phyloP scores from a whole-genome alignment of 1,140 invertebrate genomes.

The Ips nitidus region DNA sequence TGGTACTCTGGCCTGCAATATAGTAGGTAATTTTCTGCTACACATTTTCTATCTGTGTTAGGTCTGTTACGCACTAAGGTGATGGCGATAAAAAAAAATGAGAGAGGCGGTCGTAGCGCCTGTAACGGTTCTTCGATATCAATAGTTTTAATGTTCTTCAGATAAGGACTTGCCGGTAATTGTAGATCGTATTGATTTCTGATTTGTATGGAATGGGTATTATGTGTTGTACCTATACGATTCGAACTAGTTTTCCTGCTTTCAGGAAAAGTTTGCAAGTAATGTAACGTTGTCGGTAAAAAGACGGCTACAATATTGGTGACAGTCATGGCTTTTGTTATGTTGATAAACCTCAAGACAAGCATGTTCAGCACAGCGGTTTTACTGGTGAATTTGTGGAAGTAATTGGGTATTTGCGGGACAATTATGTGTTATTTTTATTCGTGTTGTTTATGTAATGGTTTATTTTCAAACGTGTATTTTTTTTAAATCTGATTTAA shows the following conservation, averaged over 20 bases:
- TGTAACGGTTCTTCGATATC: slow-evolving; percentile 27
- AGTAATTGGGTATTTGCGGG: too few species aligned
- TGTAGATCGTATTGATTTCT: slow-evolving; percentile 13
- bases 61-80: slow-evolving; percentile 27
- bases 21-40: slow-evolving; percentile 25
- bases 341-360: too few species aligned
- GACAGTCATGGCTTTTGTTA: too few species aligned
- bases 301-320: too few species aligned
- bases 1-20: background rate
- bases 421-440: too few species aligned
- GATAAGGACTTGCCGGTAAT: slow-evolving; percentile 22
- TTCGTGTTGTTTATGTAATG: too few species aligned
- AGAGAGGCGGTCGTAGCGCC: slow-evolving; percentile 19
- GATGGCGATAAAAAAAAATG: slow-evolving; percentile 21
- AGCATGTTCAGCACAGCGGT: too few species aligned
- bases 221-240: slow-evolving; percentile 4
- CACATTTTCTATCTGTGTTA: slow-evolving; percentile 31
- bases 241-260: background rate
- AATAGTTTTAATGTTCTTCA: slow-evolving; percentile 28
- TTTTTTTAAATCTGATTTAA: too few species aligned
- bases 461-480: too few species aligned
- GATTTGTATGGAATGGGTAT: slow-evolving; percentile 6
- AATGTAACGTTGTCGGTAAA: too few species aligned
- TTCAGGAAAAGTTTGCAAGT: too few species aligned
- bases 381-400: too few species aligned